phyloP scores from a whole-genome alignment of 2,113 vertebrate genomes.

The Podarcis muralis region DNA sequence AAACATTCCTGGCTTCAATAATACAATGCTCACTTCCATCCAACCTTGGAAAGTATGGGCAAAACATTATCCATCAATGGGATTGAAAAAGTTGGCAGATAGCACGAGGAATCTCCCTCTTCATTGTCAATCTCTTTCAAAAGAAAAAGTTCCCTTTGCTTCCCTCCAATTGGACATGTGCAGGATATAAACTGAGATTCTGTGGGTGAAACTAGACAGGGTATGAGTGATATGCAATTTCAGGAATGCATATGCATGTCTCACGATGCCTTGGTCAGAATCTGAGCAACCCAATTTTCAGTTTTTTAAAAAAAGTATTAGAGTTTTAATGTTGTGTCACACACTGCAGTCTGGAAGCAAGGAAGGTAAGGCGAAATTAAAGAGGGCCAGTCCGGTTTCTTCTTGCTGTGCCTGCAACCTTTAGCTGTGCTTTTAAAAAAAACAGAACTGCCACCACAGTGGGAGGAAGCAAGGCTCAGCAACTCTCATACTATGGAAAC shows the following conservation, averaged over 20 bases:
- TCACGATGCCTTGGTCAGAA: neutral
- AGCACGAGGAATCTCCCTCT: neutral
- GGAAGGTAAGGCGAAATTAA: neutral
- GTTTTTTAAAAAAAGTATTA: neutral
- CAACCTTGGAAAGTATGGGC: neutral
- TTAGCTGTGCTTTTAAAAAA: neutral
- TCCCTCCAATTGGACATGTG: neutral
- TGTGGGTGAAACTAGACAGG: rapidly evolving
- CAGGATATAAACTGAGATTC: neutral
- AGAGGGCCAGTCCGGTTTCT: too few relatives aligned
- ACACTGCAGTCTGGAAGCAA: neutral
- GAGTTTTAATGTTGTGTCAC: neutral
- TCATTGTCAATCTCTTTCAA: too few relatives aligned
- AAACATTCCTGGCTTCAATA: rapidly evolving
- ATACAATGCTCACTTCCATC: neutral
- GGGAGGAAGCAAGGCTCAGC: neutral
- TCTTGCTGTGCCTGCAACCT: neutral
- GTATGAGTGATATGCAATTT: neutral
- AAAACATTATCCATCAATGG: neutral
- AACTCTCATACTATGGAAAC: neutral
- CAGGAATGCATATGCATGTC: too few relatives aligned
- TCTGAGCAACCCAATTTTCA: neutral
- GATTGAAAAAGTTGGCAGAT: neutral
- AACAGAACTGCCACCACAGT: neutral
- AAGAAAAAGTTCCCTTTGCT: neutral